Evolutionary conservation across 2,888 invertebrate genomes (phyloP).

Genomic region (Schrankia costaestrigalis): DNA sequence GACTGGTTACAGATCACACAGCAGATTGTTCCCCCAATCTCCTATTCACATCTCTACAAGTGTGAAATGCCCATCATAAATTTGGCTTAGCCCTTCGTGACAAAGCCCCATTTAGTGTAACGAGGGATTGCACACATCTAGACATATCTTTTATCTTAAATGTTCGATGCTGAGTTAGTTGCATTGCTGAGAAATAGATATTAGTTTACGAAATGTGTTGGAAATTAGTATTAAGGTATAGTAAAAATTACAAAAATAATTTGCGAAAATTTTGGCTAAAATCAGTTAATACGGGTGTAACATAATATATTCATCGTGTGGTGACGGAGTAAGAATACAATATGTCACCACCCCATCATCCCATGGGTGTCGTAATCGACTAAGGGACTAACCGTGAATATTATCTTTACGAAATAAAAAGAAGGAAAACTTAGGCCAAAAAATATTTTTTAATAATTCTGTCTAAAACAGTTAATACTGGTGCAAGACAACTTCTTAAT

Average conservation of each 20-base stretch:
- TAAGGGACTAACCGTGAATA: no score
- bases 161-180: constrained; percentile 26
- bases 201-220: constrained; percentile 7
- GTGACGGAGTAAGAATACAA: no score
- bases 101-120: constrained; percentile 45
- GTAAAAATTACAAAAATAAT: no score
- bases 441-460: no score
- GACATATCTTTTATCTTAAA: constrained; percentile 40
- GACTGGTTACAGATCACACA: constrained; percentile 20
- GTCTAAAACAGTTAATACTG: no score
- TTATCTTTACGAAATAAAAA: no score
- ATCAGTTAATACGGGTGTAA: no score
- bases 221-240: background rate
- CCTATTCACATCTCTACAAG: constrained; percentile 31
- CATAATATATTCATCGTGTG: no score
- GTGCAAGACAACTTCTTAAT: no score
- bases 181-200: constrained; percentile 11
- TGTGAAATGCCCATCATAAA: constrained; percentile 41
- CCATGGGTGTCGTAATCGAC: no score
- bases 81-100: constrained; percentile 43
- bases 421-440: no score
- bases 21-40: constrained; percentile 29
- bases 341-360: no score
- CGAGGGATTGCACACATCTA: constrained; percentile 33
- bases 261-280: background rate